Evolutionary conservation across 2,797 vertebrate genomes (phyloP), one percentile per base, ranked within the genome.

Genomic region (Mormyrops attenuatus): DNA sequence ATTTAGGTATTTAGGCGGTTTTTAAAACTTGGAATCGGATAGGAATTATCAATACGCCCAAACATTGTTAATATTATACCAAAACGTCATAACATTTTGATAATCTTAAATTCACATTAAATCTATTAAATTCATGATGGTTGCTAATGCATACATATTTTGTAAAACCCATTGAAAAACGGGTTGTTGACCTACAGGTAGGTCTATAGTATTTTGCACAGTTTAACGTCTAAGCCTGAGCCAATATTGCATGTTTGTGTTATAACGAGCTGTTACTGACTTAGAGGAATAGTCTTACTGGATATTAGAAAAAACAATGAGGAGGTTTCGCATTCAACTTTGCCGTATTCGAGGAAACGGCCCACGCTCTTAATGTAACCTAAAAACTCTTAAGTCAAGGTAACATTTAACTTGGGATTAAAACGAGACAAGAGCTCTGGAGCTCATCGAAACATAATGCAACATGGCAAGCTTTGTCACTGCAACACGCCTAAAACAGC

Each of bases 401-500:
- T 89, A 89, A 90, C 87, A 80, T 84, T 86, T 88, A 88, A 69
- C 41, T 69, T 80, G 90, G 92, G 90, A 93, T 47, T 89, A 26
- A 90, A 93, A 94, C 94, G 93, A 95, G 95, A 95, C 92, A 95
- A 87, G 89, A 90, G 93, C 93, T 94, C 93, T 69, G 38, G 38
- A 57, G 60, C 57, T 49, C 57, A 41, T 49, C 87, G 38, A 57
- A 49, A 69, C 41, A 69, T 66, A 44, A 66, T 88, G 6, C 44
- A 90, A 90, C 85, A 89, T 8, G 89, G 88, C 88, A 17, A 11
- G 86, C 50, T 85, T 47, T 53, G 85, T 92, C 89, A 30, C 44
- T 92, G 89, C 84, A 63, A 47, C 11, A 22, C 53, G 77, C 82
- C 52, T 85, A 50, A 89, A 89, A 88, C 17, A 52, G 20, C 89